A percentile compares a stretch with the other conserved stretches of the same genome.
phyloP scores from a whole-genome alignment of 1,140 invertebrate genomes.

The Cotesia typhae region DNA sequence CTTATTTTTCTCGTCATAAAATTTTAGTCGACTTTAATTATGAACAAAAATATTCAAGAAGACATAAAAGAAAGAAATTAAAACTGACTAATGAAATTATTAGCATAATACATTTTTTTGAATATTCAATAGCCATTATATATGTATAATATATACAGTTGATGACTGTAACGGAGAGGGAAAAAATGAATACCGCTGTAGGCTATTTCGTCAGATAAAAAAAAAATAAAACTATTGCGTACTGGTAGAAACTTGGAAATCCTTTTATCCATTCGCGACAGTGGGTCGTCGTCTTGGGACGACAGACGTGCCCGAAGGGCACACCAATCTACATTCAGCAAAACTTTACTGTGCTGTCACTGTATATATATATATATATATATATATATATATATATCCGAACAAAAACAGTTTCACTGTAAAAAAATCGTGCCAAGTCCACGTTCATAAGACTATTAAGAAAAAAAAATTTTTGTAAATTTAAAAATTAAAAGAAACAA shows the following conservation, averaged over 20 bases:
- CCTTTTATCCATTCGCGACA: conserved; percentile 42
- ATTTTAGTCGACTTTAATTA: no score
- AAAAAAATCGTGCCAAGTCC: no score
- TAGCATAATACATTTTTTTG: no score
- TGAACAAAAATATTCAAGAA: no score
- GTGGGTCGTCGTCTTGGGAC: conserved; percentile 21
- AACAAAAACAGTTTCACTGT: no score
- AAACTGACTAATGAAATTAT: no score
- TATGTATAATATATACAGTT: not conserved
- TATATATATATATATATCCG: no score
- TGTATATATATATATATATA: conserved; percentile 12
- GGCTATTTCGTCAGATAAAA: conserved; percentile 33
- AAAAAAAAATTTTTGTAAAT: no score
- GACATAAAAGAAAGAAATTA: no score
- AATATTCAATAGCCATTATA: no score
- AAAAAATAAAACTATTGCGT: conserved; percentile 29
- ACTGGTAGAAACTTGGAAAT: conserved; percentile 41
- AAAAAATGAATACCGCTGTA: conserved; percentile 5
- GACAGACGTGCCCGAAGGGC: conserved; percentile 35
- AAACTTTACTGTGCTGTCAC: conserved; percentile 17
- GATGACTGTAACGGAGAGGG: not conserved
- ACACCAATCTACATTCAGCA: conserved; percentile 11
- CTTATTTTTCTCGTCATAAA: not conserved
- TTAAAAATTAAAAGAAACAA: no score
- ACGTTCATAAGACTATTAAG: no score